These are phyloP conservation scores for Pandemis corylana DNA, from an alignment of 2,888 invertebrate genomes.

Conservation along the genomic window DNA sequence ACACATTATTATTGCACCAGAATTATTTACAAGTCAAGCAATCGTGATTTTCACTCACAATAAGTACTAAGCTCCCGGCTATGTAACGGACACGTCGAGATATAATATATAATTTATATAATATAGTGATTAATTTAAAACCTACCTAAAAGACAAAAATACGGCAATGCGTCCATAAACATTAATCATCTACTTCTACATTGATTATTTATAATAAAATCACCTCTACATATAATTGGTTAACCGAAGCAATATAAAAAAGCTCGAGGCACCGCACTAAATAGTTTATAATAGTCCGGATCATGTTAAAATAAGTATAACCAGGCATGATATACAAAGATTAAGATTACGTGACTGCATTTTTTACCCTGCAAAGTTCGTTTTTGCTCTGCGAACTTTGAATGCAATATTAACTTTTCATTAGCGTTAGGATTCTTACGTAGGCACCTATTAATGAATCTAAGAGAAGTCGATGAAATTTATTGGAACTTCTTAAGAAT, in stretches of 20 bases:
- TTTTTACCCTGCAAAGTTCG: conserved; percentile 12
- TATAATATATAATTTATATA: no score
- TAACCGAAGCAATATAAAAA: conserved; percentile 10
- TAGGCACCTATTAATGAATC: no score
- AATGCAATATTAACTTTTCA: not conserved
- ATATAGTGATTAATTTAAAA: not conserved
- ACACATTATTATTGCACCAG: no score
- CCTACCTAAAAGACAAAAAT: not conserved
- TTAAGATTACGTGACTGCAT: conserved; percentile 13
- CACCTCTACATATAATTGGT: conserved; percentile 5
- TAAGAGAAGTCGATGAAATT: no score
- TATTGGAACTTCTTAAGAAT: no score
- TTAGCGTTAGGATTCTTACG: conserved; percentile 3
- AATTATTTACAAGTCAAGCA: no score
- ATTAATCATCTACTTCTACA: not conserved
- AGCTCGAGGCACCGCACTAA: conserved; percentile 22
- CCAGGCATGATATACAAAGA: conserved; percentile 7
- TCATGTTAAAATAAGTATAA: not conserved
- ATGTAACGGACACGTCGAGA: no score
- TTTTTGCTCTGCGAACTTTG: not conserved
- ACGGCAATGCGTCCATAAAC: not conserved
- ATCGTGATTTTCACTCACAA: no score
- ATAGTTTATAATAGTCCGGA: conserved; percentile 32
- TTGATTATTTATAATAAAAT: conserved; percentile 12
- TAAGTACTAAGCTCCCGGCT: no score